Evolutionary conservation across 2,888 invertebrate species (phyloP).

Genomic region (Bugulina stolonifera): DNA sequence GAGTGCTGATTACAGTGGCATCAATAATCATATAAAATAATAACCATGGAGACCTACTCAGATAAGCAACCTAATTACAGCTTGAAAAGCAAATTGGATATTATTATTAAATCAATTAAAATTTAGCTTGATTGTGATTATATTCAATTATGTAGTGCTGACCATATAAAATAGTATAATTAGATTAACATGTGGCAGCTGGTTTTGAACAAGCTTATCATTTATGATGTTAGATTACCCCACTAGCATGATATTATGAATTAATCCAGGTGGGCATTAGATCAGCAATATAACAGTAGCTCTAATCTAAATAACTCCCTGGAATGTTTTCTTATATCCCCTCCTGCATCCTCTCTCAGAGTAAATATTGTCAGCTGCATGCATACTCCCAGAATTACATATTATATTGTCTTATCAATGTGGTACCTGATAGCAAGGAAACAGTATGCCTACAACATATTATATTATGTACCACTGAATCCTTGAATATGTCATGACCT

Average conservation of each 20-base stretch:
- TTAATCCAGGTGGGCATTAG: background rate
- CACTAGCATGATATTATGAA: background rate
- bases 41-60: background rate
- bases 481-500: too few species aligned
- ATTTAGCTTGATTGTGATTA: background rate
- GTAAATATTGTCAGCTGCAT: too few species aligned
- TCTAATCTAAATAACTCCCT: too few species aligned
- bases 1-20: background rate
- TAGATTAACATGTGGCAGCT: background rate
- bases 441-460: too few species aligned
- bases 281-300: too few species aligned
- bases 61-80: background rate
- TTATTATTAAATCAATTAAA: background rate
- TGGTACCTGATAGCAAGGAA: too few species aligned
- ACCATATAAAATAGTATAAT: background rate
- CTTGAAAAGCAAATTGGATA: background rate
- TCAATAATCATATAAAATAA: background rate
- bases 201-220: background rate
- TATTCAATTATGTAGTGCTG: background rate
- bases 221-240: background rate
- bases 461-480: too few species aligned
- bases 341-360: too few species aligned
- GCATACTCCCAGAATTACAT: too few species aligned
- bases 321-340: too few species aligned
- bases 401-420: too few species aligned